phyloP scores from a whole-genome alignment of 2,113 vertebrate species.

The Mionectes macconnelli region DNA sequence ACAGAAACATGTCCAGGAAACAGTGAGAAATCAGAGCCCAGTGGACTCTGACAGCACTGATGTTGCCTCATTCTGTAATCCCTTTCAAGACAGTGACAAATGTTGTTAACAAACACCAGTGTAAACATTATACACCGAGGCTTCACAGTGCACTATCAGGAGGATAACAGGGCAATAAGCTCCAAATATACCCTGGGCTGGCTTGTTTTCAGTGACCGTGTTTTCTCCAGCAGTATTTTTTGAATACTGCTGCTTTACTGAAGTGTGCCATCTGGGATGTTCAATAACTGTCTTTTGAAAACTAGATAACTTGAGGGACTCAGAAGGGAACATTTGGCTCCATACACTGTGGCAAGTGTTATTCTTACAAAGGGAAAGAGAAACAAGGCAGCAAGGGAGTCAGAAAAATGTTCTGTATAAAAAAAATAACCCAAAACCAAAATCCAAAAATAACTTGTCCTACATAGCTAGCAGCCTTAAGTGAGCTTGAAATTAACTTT shows the following conservation, averaged over 20 bases:
- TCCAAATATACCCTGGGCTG: background rate
- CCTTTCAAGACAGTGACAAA: background rate
- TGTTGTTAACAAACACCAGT: background rate
- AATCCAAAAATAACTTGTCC: slow-evolving; percentile 54
- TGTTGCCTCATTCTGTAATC: background rate
- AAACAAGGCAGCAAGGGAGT: background rate
- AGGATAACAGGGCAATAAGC: background rate
- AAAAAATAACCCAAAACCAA: background rate
- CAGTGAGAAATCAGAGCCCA: background rate
- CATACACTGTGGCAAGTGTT: background rate
- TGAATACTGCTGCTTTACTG: background rate
- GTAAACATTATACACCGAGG: background rate
- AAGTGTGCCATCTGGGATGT: background rate
- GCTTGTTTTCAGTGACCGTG: background rate
- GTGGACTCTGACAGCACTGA: background rate
- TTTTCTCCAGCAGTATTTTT: background rate
- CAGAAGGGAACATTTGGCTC: slow-evolving; percentile 10
- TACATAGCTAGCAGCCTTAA: slow-evolving; percentile 29
- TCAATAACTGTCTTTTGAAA: slow-evolving; percentile 21
- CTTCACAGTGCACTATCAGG: background rate
- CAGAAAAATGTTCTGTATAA: background rate
- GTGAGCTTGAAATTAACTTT: slow-evolving; percentile 6
- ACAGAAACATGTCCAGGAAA: background rate
- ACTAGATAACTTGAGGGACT: background rate
- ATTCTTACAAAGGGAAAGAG: slow-evolving; percentile 24